Evolutionary conservation across 2,797 vertebrate species (phyloP).

Genomic region (Petrocephalus sullivani): DNA sequence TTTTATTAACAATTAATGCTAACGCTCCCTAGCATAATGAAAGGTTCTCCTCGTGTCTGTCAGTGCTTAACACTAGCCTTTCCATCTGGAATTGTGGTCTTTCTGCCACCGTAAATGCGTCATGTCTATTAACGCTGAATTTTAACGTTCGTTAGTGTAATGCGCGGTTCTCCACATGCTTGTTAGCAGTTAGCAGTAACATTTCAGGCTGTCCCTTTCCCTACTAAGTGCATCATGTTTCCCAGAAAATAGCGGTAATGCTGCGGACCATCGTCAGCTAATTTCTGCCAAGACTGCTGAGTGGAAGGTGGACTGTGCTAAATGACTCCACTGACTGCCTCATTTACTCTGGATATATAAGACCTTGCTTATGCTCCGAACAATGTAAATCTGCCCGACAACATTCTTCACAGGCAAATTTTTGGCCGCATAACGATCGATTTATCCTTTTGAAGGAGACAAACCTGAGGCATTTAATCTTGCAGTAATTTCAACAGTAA

Average conservation of each 20-base stretch:
- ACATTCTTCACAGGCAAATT: neutral
- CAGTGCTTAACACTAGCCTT: neutral
- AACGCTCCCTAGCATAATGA: neutral
- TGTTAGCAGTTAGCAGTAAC: neutral
- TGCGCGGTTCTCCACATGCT: neutral
- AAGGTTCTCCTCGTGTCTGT: neutral
- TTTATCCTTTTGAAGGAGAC: neutral
- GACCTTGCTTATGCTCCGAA: neutral
- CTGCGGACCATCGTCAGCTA: neutral
- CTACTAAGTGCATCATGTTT: neutral
- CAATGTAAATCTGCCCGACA: neutral
- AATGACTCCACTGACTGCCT: neutral
- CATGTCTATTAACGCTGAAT: neutral
- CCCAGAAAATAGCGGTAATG: neutral
- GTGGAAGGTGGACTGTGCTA: neutral
- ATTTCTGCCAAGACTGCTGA: neutral
- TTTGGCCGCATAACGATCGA: neutral
- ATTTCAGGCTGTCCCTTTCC: neutral
- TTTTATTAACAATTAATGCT: slow-evolving; percentile 7
- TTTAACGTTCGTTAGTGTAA: neutral
- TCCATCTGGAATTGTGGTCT: neutral
- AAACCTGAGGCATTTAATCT: neutral
- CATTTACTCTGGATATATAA: neutral
- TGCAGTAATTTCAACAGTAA: neutral
- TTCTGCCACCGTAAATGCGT: neutral